Evolutionary conservation across 2,797 vertebrate genomes (phyloP), one percentile per base, ranked within the genome.

Genomic region (Acanthurus tractus): DNA sequence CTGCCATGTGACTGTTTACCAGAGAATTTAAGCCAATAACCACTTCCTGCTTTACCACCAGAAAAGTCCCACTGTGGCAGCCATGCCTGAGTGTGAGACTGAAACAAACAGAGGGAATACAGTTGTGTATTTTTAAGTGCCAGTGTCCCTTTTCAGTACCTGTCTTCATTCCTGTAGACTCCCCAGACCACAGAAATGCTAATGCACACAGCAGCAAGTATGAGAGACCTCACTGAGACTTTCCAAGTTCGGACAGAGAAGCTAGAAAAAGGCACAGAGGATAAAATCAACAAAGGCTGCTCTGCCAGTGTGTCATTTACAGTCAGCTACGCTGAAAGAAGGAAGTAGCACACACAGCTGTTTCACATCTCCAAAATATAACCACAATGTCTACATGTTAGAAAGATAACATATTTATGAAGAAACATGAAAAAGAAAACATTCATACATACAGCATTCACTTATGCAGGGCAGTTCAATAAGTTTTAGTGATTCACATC

Each of bases 131-230:
- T 44, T 69, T 22, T 29, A 10, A 23, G 63, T 23, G 20, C 10
- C 54, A 6, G 50, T 54, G 48, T 52, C 22, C 15, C 5, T 9
- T 55, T 6, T 88, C 91, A 76, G 65, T 95, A 99, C 98, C 97
- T 95, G 86, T 98, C 96, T 86, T 99, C 97, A 82, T 99, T 98
- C 85, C 97, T 95, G 95, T 97, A 98, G 42, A 98, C 96, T 38
- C 93, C 97, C 97, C 97, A 99, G 71, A 97, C 85, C 76, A 96
- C 95, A 86, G 96, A 86, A 40, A 96, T 68, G 61, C 86, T 94
- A 79, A 96, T 88, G 87, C 97, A 98, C 56, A 97, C 90, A n/a
- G 78, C 83, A 73, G 95, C 93, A 78, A 99, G 94, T 63, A 99
- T 91, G 82, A 98, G 61, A 22, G 96, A 95, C 65, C 96, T 95